phyloP scores from a whole-genome alignment of 2,797 vertebrate species.

The Myioborus melanocephalus region DNA sequence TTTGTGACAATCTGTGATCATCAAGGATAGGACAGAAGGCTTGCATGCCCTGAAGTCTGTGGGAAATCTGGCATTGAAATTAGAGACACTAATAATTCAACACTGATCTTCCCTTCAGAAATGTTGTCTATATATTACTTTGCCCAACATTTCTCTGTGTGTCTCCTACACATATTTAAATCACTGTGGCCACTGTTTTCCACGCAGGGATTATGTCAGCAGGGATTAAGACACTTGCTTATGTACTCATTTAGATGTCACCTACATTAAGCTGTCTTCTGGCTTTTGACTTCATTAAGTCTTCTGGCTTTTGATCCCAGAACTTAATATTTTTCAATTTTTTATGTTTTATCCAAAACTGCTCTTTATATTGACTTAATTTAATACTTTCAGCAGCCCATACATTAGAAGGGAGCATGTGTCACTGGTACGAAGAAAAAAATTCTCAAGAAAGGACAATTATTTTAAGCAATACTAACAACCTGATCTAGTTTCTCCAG shows the following conservation, averaged over 20 bases:
- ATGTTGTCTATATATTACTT: background rate
- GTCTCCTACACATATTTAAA: background rate
- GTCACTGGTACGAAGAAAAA: background rate
- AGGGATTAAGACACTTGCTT: background rate
- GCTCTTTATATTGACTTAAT: background rate
- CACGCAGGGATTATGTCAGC: background rate
- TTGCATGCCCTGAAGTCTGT: background rate
- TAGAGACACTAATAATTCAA: background rate
- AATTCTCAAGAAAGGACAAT: background rate
- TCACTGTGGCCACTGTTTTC: background rate
- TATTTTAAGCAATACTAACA: background rate
- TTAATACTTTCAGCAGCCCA: background rate
- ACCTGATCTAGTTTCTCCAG: background rate
- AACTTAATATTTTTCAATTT: background rate
- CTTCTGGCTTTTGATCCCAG: background rate
- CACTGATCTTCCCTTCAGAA: background rate
- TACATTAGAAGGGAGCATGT: background rate
- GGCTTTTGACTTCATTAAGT: background rate
- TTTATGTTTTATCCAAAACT: background rate
- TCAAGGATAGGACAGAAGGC: background rate
- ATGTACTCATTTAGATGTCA: background rate
- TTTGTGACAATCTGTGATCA: background rate
- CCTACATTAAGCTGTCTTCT: background rate
- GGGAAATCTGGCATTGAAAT: background rate
- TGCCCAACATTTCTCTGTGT: background rate